These are phyloP conservation scores for Zaprionus lineosus DNA, from an alignment of 2,888 invertebrate species.

Conservation along the genomic window DNA sequence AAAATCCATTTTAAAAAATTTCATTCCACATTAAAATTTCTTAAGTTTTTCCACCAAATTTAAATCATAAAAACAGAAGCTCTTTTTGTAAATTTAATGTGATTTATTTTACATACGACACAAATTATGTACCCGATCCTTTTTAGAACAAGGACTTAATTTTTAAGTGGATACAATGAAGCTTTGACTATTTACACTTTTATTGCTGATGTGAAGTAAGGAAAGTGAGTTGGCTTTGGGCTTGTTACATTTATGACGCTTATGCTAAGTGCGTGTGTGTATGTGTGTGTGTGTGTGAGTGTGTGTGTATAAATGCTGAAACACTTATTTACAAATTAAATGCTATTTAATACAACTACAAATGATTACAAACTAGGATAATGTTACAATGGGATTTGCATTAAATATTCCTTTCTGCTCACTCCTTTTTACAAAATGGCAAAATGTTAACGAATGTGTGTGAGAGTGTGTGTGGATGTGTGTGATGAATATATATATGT, in stretches of 20 bases:
- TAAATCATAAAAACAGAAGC: too few species aligned
- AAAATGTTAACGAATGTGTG: conserved; percentile 50
- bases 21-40: too few species aligned
- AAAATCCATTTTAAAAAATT: too few species aligned
- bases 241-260: conserved; percentile 38
- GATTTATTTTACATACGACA: conserved; percentile 23
- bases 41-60: too few species aligned
- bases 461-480: conserved; percentile 16
- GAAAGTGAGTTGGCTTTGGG: conserved; percentile 56
- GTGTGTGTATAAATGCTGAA: conserved; percentile 59
- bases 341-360: conserved; percentile 50
- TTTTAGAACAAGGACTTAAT: too few species aligned
- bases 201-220: conserved; percentile 61
- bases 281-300: conserved; percentile 22
- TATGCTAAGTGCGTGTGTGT: conserved; percentile 27
- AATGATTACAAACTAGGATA: conserved; percentile 58
- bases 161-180: neutral
- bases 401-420: conserved; percentile 72
- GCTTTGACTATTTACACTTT: conserved; percentile 69
- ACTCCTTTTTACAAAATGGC: conserved; percentile 64
- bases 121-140: neutral
- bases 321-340: conserved; percentile 59
- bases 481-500: too few species aligned
- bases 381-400: conserved; percentile 68
- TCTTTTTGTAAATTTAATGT: neutral